A percentile compares a stretch with the other conserved stretches of the same genome.
phyloP scores from a whole-genome alignment of 2,888 invertebrate genomes.

The Pyrgus malvae region DNA sequence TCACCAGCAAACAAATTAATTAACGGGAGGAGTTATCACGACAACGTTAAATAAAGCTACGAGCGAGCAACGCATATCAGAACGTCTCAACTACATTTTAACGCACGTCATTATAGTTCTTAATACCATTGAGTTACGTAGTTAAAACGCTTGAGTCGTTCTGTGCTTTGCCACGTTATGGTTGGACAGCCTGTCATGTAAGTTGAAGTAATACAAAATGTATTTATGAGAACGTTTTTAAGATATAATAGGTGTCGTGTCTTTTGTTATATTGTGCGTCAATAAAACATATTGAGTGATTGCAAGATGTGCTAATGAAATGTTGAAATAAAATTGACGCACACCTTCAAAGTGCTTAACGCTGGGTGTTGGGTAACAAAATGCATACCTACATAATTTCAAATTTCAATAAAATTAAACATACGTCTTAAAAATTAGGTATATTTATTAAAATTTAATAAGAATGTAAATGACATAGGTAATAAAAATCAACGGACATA shows the following conservation, averaged over 20 bases:
- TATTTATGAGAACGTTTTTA: conserved; percentile 10
- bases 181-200: background rate
- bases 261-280: background rate
- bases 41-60: conserved; percentile 39
- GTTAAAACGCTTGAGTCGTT: background rate
- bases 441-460: too few species aligned
- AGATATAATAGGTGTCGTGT: conserved; percentile 1
- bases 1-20: conserved; percentile 44
- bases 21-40: conserved; percentile 43
- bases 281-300: background rate
- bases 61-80: background rate
- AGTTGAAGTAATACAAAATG: background rate
- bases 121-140: background rate
- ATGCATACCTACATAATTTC: too few species aligned
- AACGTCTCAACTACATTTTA: background rate
- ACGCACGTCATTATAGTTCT: background rate
- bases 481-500: too few species aligned
- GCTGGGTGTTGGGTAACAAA: too few species aligned
- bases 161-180: background rate
- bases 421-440: too few species aligned
- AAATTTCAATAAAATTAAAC: too few species aligned
- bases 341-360: too few species aligned
- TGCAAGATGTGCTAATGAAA: too few species aligned
- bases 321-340: too few species aligned
- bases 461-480: too few species aligned